phyloP scores from a whole-genome alignment of 2,888 invertebrate genomes.

The Heliothis peltigera region DNA sequence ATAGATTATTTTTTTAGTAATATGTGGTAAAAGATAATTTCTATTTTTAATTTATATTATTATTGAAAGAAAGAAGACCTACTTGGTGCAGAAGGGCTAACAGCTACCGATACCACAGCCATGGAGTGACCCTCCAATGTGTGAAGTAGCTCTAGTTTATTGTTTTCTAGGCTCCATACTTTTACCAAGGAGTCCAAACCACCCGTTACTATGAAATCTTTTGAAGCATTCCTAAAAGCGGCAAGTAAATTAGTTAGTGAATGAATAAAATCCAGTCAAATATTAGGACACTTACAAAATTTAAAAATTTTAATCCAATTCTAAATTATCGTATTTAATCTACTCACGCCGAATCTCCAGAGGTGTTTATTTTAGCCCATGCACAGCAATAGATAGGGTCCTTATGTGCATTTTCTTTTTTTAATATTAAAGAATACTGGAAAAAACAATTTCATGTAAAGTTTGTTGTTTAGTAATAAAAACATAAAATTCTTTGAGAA shows the following conservation, averaged over 20 bases:
- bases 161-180: constrained; percentile 94
- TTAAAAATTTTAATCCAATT: no score
- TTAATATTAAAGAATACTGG: constrained; percentile 92
- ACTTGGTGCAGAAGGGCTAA: constrained; percentile 97
- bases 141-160: constrained; percentile 93
- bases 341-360: constrained; percentile 84
- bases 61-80: constrained; percentile 68
- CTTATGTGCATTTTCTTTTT: constrained; percentile 96
- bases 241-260: background rate
- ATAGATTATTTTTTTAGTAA: no score
- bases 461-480: background rate
- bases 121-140: constrained; percentile 96
- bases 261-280: background rate
- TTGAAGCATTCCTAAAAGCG: constrained; percentile 87
- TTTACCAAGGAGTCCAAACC: constrained; percentile 97
- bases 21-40: background rate
- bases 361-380: constrained; percentile 92
- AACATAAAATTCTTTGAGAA: background rate
- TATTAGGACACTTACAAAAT: no score
- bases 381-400: constrained; percentile 98
- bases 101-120: constrained; percentile 97
- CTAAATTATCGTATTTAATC: no score
- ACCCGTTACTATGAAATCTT: constrained; percentile 95
- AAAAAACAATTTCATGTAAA: constrained; percentile 58
- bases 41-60: background rate